Evolutionary conservation across 2,113 vertebrate species (phyloP).

Genomic region (Xenopus laevis): DNA sequence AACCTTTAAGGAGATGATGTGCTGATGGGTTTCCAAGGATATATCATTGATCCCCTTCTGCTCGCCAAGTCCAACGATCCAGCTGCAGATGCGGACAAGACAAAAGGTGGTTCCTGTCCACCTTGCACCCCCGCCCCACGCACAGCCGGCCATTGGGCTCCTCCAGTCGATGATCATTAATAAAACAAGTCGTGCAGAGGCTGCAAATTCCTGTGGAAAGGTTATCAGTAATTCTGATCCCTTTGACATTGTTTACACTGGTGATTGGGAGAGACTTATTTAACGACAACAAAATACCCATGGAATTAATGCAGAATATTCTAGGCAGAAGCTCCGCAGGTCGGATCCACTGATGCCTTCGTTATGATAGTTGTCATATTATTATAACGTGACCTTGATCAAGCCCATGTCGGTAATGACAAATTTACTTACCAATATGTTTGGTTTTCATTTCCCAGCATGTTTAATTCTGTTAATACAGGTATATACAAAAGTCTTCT

Average conservation of each 20-base stretch:
- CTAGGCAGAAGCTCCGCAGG: neutral
- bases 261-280: conserved; percentile 4
- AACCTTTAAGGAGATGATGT: conserved; percentile 74
- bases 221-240: conserved; percentile 72
- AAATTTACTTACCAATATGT: no score
- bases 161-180: conserved; percentile 72
- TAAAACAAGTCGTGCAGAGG: conserved; percentile 62
- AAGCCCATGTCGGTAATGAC: neutral
- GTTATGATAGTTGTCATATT: neutral
- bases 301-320: neutral
- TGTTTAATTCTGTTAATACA: no score
- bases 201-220: conserved; percentile 74
- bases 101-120: conserved; percentile 28
- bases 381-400: neutral
- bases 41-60: conserved; percentile 52
- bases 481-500: no score
- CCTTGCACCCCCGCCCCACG: conserved; percentile 53
- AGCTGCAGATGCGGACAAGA: conserved; percentile 39
- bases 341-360: neutral
- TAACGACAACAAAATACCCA: neutral
- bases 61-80: conserved; percentile 6
- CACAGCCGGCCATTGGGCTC: conserved; percentile 49
- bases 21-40: conserved; percentile 60
- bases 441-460: no score
- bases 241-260: conserved; percentile 54